Evolutionary conservation across 2,888 invertebrate species (phyloP).

Genomic region (Drosophila subsilvestris): DNA sequence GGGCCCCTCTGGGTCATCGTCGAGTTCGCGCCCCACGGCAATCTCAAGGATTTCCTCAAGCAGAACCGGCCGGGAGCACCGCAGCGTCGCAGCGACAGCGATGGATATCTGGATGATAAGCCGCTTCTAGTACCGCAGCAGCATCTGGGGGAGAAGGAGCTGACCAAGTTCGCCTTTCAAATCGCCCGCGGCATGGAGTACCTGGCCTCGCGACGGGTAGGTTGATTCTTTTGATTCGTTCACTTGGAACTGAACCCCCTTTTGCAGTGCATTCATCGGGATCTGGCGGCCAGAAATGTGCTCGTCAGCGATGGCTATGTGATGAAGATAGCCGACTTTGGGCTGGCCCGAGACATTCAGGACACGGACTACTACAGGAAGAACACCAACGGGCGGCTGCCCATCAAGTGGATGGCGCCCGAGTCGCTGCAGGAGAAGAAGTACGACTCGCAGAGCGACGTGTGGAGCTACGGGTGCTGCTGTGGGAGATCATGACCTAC

Average conservation of each 20-base stretch:
- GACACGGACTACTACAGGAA: slow-evolving; percentile 98
- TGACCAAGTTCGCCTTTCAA: slow-evolving; percentile 98
- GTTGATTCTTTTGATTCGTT: not conserved
- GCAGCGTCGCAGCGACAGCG: slow-evolving; percentile 71
- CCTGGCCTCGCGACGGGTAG: slow-evolving; percentile 92
- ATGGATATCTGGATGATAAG: slow-evolving; percentile 73
- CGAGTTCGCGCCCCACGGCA: slow-evolving; percentile 96
- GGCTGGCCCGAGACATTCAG: slow-evolving; percentile 97
- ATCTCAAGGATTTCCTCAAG: slow-evolving; percentile 96
- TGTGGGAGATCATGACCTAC: slow-evolving; percentile 99
- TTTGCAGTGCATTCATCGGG: slow-evolving; percentile 96
- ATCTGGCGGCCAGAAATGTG: slow-evolving; percentile 98
- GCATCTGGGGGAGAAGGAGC: slow-evolving; percentile 92
- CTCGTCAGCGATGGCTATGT: slow-evolving; percentile 96
- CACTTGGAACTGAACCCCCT: not conserved
- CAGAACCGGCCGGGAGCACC: slow-evolving; percentile 86
- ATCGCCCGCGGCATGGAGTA: slow-evolving; percentile 99
- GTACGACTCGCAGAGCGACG: slow-evolving; percentile 96
- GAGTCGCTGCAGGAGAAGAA: slow-evolving; percentile 98
- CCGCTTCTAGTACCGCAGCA: slow-evolving; percentile 34
- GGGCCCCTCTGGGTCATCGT: slow-evolving; percentile 95
- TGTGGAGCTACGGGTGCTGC: slow-evolving; percentile 98
- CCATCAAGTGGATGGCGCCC: slow-evolving; percentile 99
- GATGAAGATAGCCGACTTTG: slow-evolving; percentile 99
- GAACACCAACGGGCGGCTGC: slow-evolving; percentile 97